Evolutionary conservation across 2,113 vertebrate species (phyloP), one percentile per base, ranked within the genome.

Genomic region (Ptychochromis oligacanthus): DNA sequence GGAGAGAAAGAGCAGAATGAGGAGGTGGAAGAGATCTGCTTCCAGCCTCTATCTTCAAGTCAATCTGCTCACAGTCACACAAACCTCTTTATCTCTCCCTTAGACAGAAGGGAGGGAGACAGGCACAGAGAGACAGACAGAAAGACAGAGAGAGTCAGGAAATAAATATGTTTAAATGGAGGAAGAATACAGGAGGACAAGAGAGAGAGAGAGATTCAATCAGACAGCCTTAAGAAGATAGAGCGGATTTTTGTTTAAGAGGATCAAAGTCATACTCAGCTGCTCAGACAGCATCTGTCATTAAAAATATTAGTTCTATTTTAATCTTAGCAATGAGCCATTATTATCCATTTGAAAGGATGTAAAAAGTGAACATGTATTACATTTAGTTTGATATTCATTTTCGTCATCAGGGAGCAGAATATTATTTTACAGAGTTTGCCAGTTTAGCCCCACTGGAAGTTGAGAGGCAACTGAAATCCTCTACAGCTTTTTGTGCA

Each of bases 21-120:
- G 90, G 91, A 93, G 93, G 90, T 92, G 93, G 92, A 92, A 46
- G 81, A 89, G 90, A 92, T 91, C 90, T 86, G 88, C 87, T 90
- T 90, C 83, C 87, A 91, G 83, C 87, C 83, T 92, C 90, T 93
- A 92, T 92, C 92, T 93, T 91, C 86, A 93, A 93, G 92, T 93
- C 94, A 91, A 93, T 94, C 94, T 93, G 90, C 89, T 93, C 92
- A 74, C 82, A 89, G 87, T 88, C 91, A 91, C 89, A 93, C 88
- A 92, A 82, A 90, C 90, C 90, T 93, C 83, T 93, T 92, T 93
- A 89, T 93, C 91, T 88, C 81, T 81, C 70, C 89, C 78, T 82
- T 65, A 85, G 88, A 90, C 75, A 75, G 77, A 60, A 83, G 14
- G 75, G 75, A 80, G 75, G 88, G 85, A 90, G 84, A 87, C 62